Evolutionary conservation across 2,888 invertebrate genomes (phyloP).

Genomic region (Mimumesa dahlbomi): DNA sequence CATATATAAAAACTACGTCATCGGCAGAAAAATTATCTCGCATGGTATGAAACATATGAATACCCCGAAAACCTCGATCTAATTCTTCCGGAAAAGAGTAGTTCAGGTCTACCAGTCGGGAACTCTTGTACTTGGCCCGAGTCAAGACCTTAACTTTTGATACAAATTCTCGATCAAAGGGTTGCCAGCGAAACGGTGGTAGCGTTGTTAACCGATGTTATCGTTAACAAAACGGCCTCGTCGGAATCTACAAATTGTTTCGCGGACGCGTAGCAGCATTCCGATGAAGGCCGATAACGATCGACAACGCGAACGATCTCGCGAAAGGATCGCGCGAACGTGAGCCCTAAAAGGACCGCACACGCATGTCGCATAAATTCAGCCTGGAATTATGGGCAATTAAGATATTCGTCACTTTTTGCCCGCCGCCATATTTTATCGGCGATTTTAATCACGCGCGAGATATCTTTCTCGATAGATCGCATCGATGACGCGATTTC

Average conservation of each 20-base stretch:
- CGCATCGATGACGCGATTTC: no score
- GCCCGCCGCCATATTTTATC: no score
- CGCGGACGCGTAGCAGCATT: slow-evolving; percentile 47
- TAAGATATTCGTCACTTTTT: slow-evolving; percentile 24
- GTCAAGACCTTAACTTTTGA: no score
- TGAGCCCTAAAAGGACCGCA: slow-evolving; percentile 31
- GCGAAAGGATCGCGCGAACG: slow-evolving; percentile 35
- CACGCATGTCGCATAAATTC: slow-evolving; percentile 28
- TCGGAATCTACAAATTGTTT: slow-evolving; percentile 60
- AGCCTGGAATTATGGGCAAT: slow-evolving; percentile 20
- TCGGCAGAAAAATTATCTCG: no score
- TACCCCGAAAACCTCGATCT: no score
- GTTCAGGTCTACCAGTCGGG: no score
- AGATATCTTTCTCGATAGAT: background rate
- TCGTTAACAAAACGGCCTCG: slow-evolving; percentile 56
- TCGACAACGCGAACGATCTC: slow-evolving; percentile 59
- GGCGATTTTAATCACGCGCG: background rate
- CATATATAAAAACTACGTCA: no score
- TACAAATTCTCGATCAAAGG: no score
- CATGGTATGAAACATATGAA: no score
- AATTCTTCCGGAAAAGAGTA: no score
- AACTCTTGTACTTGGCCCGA: no score
- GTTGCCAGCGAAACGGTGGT: no score
- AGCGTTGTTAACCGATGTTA: slow-evolving; percentile 43
- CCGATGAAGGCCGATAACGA: slow-evolving; percentile 56